phyloP scores from a whole-genome alignment of 1,140 invertebrate species.

The Rhopalosiphum padi region DNA sequence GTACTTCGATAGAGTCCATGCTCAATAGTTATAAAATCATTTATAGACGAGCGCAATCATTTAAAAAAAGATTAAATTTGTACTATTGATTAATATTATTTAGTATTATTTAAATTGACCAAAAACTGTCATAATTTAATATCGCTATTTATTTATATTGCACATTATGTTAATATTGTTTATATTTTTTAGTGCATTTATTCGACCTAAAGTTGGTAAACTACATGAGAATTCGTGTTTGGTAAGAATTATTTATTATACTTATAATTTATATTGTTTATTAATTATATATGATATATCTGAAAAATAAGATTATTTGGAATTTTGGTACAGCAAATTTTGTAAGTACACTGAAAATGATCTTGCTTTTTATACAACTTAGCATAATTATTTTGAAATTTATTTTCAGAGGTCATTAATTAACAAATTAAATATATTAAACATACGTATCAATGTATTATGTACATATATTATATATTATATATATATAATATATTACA shows the following conservation, averaged over 20 bases:
- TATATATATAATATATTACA: too few relatives aligned
- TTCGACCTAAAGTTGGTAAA: slow-evolving; percentile 91
- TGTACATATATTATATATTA: too few relatives aligned
- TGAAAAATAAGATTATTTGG: neutral
- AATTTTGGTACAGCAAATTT: neutral
- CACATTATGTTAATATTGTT: neutral
- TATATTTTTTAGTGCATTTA: slow-evolving; percentile 74
- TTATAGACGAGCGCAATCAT: neutral
- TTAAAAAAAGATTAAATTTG: neutral
- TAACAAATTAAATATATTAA: too few relatives aligned
- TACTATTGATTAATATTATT: neutral
- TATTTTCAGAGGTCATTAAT: neutral
- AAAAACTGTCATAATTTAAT: neutral
- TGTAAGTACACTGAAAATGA: neutral
- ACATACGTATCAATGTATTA: too few relatives aligned
- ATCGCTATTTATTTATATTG: neutral
- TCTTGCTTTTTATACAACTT: neutral
- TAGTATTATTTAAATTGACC: neutral
- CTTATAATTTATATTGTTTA: slow-evolving; percentile 50
- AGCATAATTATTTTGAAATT: neutral
- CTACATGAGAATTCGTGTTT: slow-evolving; percentile 95
- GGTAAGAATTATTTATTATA: slow-evolving; percentile 72
- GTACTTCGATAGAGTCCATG: neutral
- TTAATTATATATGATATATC: slow-evolving; percentile 46
- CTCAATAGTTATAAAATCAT: neutral